A percentile compares a stretch with the other conserved stretches of the same genome.
Evolutionary conservation across 2,888 invertebrate species (phyloP).

Genomic region (Lasioglossum leucozonium): DNA sequence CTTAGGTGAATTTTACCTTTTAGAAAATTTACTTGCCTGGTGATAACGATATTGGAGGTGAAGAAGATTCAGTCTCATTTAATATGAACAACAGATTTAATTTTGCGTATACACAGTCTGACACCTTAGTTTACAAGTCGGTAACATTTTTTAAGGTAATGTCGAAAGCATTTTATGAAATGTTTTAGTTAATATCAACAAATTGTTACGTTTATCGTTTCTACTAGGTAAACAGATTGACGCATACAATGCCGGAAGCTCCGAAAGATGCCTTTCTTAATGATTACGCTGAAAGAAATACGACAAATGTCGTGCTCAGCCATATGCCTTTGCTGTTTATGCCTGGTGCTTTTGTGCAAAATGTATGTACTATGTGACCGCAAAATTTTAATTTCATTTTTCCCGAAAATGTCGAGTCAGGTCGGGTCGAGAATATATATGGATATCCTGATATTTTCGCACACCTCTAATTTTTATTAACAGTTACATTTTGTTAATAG

Average conservation of each 20-base stretch:
- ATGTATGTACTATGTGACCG: slow-evolving; percentile 77
- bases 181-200: not conserved
- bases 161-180: not conserved
- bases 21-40: slow-evolving; percentile 95
- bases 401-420: not conserved
- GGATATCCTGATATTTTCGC: no score
- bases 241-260: slow-evolving; percentile 87
- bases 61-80: slow-evolving; percentile 90
- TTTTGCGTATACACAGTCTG: slow-evolving; percentile 86
- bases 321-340: slow-evolving; percentile 89
- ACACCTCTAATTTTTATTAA: slow-evolving; percentile 18
- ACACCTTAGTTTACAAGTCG: slow-evolving; percentile 87
- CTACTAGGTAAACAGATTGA: slow-evolving; percentile 87
- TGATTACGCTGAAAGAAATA: slow-evolving; percentile 84
- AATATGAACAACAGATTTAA: slow-evolving; percentile 91
- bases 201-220: slow-evolving; percentile 37
- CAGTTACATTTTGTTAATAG: slow-evolving; percentile 81
- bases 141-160: slow-evolving; percentile 90
- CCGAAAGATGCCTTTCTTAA: slow-evolving; percentile 83
- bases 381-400: not conserved
- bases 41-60: slow-evolving; percentile 99
- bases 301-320: slow-evolving; percentile 89
- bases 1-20: slow-evolving; percentile 12
- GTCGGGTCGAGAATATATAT: no score
- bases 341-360: slow-evolving; percentile 86